Conservation (phyloP, 2,888 invertebrate species). For the Resseliella maxima region DNA sequence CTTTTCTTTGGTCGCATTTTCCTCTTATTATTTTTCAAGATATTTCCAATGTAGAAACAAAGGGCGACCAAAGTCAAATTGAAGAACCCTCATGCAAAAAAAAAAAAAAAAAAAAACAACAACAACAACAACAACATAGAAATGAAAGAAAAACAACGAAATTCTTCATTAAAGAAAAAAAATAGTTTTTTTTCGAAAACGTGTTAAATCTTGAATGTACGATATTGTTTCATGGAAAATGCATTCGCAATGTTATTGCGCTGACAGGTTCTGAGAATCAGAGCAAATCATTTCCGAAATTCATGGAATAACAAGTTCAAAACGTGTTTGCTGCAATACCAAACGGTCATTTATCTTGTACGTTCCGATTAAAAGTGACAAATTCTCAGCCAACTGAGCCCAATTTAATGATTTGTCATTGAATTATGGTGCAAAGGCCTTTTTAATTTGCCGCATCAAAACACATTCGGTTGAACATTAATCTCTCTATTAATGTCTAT, state of each 20-base stretch:
- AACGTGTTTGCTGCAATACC: not conserved
- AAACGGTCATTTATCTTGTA: not conserved
- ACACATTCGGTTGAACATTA: not conserved
- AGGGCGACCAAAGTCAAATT: not conserved
- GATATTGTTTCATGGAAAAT: not conserved
- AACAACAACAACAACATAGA: not conserved
- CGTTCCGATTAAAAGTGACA: conserved; percentile 39
- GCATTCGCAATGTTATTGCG: not conserved
- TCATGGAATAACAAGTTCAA: not conserved
- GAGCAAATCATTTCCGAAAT: not conserved
- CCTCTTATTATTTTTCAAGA: not conserved
- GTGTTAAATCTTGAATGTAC: not conserved
- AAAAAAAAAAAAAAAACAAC: not conserved
- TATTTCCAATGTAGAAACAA: not conserved
- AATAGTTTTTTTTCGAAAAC: too few species aligned
- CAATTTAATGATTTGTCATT: not conserved
- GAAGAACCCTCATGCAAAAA: not conserved
- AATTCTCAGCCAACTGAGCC: not conserved
- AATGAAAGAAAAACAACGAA: not conserved
- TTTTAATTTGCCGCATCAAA: not conserved
- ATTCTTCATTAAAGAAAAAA: too few species aligned
- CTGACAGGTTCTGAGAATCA: conserved; percentile 14
- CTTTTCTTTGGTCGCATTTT: not conserved
- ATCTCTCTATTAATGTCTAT: not conserved
- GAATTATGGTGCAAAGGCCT: conserved; percentile 8